Evolutionary conservation across 2,888 invertebrate genomes (phyloP).

Genomic region (Lissonota sp.): DNA sequence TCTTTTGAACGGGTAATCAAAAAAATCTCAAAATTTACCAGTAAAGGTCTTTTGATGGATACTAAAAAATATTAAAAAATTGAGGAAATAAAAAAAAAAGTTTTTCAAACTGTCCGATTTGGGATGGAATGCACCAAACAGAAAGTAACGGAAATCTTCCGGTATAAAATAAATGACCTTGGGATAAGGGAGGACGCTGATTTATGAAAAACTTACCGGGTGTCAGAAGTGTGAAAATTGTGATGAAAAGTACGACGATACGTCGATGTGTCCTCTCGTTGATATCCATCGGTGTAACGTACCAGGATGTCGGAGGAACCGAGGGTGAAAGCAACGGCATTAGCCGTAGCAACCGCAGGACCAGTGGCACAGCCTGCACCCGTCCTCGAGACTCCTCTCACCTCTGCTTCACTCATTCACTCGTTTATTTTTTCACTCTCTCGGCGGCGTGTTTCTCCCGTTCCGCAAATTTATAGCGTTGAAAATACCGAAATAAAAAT

Average conservation of each 20-base stretch:
- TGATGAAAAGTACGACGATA: constrained; percentile 70
- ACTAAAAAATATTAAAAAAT: no score
- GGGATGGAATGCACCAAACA: no score
- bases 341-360: constrained; percentile 61
- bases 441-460: constrained; percentile 30
- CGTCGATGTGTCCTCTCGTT: constrained; percentile 59
- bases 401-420: constrained; percentile 62
- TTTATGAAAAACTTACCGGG: constrained; percentile 66
- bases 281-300: constrained; percentile 61
- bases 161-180: no score
- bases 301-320: constrained; percentile 53
- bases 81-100: no score
- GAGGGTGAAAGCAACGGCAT: constrained; percentile 57
- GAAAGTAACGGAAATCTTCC: no score
- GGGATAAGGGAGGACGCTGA: no score
- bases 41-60: no score
- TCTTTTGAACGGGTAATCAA: no score
- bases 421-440: constrained; percentile 28
- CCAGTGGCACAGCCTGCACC: constrained; percentile 59
- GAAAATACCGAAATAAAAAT: not conserved
- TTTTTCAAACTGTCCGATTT: no score
- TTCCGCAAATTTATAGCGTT: constrained; percentile 27
- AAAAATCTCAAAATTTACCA: no score
- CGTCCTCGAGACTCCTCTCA: constrained; percentile 61
- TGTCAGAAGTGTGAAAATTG: constrained; percentile 73